Evolutionary conservation across 1,140 invertebrate genomes (phyloP), one percentile per base, ranked within the genome.

Genomic region (Akabosia matsudoensis): DNA sequence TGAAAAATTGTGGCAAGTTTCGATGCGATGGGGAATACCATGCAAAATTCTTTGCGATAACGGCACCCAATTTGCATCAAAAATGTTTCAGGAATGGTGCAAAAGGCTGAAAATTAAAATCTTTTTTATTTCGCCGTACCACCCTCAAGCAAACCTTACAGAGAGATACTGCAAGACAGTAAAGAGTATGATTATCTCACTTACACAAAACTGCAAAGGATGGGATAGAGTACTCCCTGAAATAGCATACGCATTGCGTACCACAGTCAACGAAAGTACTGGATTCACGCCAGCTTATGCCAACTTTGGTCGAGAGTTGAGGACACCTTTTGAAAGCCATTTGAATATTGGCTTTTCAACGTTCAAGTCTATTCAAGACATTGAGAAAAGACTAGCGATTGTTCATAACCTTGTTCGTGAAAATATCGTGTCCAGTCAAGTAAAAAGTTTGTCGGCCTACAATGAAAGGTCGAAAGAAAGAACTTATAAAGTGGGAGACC

Each of bases 121-220:
- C 4, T 24, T 34, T 0, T 74, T 22, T 28, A 77, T 71, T 14
- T 31, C 76, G 3, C 31, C 70, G n/a, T 86, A 87, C 78, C 84
- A 85, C 76, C 82, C 85, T 1, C 81, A 84, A 73, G 80, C 83
- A 0, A 86, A 87, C 67, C 83, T 83, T 0, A 83, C 84, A 0
- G 86, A 87, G 76, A 74, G 85, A n/a, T 84, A 83, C n/a, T 87
- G 87, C 74, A 64, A 83, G 14, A 84, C 84, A 24, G 30, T 87
- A 0, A 86, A 87, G 77, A 79, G 80, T 1, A 84, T 83, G 80
- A 79, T 87, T 0, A 77, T 82, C 0, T 83, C 84, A 0, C 28
- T 70, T 0, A 78, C 74, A 24, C 22, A 1, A 1, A 2, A 51
- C 0, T 71, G 70, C 45, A 78, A 78, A 33, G 33, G 74, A 7